Evolutionary conservation across 1,140 invertebrate genomes (phyloP).

Genomic region (Ptiloglossa arizonensis): DNA sequence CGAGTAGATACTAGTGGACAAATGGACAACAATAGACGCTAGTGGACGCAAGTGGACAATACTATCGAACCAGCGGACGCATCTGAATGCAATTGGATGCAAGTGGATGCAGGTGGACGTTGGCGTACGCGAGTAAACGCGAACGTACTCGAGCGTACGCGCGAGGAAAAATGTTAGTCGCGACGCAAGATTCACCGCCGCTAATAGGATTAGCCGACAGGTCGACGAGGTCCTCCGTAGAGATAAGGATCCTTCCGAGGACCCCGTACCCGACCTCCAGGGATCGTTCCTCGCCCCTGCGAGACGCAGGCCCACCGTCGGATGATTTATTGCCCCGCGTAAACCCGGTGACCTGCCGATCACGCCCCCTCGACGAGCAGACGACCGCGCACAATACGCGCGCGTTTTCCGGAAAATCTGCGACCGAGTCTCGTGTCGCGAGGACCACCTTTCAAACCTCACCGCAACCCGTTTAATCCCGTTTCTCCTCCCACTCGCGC

Average conservation of each 20-base stretch:
- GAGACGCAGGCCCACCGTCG: not conserved
- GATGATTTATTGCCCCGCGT: conserved; percentile 70
- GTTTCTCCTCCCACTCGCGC: conserved; percentile 5
- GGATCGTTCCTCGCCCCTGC: not conserved
- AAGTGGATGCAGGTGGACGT: too few species aligned
- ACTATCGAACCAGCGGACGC: too few species aligned
- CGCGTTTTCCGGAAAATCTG: conserved; percentile 42
- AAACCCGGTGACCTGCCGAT: conserved; percentile 71
- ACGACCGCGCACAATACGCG: conserved; percentile 46
- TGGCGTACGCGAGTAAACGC: too few species aligned
- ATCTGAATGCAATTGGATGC: too few species aligned
- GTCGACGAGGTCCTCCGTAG: conserved; percentile 61
- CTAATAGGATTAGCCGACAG: conserved; percentile 73
- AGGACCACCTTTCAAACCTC: conserved; percentile 26
- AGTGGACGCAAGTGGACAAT: too few species aligned
- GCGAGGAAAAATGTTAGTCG: conserved; percentile 48
- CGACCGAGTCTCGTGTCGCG: conserved; percentile 4
- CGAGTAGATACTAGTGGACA: too few species aligned
- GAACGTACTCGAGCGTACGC: too few species aligned
- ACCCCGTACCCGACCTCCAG: conserved; percentile 47
- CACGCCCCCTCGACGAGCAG: conserved; percentile 57
- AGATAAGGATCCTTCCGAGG: conserved; percentile 66
- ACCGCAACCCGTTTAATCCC: conserved; percentile 60
- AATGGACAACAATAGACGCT: too few species aligned
- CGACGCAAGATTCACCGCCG: conserved; percentile 47